These are phyloP conservation scores for Lutjanus campechanus DNA, from an alignment of 2,797 vertebrate genomes.

Conservation along the genomic window DNA sequence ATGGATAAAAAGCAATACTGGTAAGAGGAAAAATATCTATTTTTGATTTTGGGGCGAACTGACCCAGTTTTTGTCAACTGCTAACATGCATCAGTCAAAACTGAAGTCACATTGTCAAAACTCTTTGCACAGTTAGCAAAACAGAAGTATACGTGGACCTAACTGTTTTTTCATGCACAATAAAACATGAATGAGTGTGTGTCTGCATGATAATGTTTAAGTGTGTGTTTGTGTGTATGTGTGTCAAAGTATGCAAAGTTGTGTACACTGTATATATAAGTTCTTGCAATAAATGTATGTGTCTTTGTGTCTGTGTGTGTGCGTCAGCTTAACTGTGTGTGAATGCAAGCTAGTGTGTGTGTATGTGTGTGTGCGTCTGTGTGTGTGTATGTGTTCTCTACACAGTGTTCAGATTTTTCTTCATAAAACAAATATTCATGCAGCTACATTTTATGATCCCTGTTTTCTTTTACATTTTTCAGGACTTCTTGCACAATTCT, in stretches of 20 bases:
- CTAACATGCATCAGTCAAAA: too few relatives aligned
- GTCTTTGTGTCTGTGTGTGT: background rate
- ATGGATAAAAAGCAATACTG: too few relatives aligned
- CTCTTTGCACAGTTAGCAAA: too few relatives aligned
- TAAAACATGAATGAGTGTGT: conserved; percentile 11
- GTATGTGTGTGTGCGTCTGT: background rate
- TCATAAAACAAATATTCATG: background rate
- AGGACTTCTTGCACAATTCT: background rate
- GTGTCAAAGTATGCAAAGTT: background rate
- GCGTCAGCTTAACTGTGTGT: background rate
- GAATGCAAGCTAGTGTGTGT: background rate
- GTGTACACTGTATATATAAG: background rate
- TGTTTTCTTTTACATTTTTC: background rate
- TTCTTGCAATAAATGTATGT: background rate
- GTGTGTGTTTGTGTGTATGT: background rate
- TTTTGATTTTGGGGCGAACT: too few relatives aligned
- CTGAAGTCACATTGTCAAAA: too few relatives aligned
- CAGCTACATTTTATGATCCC: background rate
- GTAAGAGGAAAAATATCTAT: too few relatives aligned
- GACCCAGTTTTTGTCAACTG: too few relatives aligned
- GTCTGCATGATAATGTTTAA: background rate
- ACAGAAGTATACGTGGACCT: background rate
- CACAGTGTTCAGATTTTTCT: background rate
- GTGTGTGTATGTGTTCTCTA: background rate
- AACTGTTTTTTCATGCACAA: conserved; percentile 1